A percentile compares a stretch with the other conserved stretches of the same genome.
Conservation (phyloP, 2,888 invertebrate genomes). For the Hermaeophaga mercurialis region DNA sequence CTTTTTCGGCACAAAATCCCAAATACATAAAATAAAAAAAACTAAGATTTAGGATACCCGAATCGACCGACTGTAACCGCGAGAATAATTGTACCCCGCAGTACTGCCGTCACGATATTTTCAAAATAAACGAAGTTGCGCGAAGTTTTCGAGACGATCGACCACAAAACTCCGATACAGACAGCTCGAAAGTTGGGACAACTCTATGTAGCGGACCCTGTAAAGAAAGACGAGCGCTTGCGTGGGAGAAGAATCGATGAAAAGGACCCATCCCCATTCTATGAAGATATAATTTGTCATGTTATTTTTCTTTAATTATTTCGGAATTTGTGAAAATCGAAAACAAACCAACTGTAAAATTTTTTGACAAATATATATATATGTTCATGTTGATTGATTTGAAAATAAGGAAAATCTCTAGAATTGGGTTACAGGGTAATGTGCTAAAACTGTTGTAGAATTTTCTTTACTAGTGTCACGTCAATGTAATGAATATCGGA, state of each 20-base stretch:
- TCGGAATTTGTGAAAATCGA: too few species aligned
- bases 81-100: neutral
- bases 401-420: too few species aligned
- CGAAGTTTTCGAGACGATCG: conserved; percentile 28
- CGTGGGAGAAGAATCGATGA: conserved; percentile 54
- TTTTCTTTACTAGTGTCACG: too few species aligned
- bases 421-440: too few species aligned
- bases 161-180: conserved; percentile 28
- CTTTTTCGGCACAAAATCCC: conserved; percentile 14
- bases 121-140: conserved; percentile 31
- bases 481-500: too few species aligned
- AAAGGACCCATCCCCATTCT: conserved; percentile 52
- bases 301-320: too few species aligned
- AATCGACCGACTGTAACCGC: neutral
- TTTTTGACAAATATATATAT: too few species aligned
- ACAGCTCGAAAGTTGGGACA: conserved; percentile 18
- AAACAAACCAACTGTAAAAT: too few species aligned
- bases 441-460: too few species aligned
- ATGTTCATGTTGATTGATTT: too few species aligned
- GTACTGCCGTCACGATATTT: conserved; percentile 9
- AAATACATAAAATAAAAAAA: conserved; percentile 1
- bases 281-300: conserved; percentile 39
- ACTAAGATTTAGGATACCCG: conserved; percentile 2
- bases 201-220: conserved; percentile 45
- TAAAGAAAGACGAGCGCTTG: conserved; percentile 47